Percentiles rank a stretch among this genome's conserved stretches.
phyloP scores from a whole-genome alignment of 2,113 vertebrate species.

The Ailuropoda melanoleuca region DNA sequence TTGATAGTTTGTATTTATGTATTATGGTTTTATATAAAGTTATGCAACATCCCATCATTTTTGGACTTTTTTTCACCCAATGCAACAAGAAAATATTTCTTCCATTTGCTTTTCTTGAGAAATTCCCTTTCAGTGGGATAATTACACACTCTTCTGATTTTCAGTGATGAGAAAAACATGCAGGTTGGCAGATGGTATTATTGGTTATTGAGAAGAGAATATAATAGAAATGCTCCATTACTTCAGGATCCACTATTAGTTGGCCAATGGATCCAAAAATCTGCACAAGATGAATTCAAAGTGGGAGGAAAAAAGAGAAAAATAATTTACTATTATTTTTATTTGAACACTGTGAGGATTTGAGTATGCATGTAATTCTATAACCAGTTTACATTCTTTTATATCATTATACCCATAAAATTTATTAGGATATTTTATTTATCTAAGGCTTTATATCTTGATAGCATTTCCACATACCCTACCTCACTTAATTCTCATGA shows the following conservation, averaged over 20 bases:
- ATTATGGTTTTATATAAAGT: neutral
- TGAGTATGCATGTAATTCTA: neutral
- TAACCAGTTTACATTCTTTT: neutral
- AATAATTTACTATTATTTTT: neutral
- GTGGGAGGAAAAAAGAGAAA: neutral
- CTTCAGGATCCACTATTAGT: neutral
- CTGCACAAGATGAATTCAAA: neutral
- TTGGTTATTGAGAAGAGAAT: neutral
- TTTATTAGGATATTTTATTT: neutral
- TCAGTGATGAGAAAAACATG: neutral
- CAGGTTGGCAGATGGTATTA: conserved; percentile 36
- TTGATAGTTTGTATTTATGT: neutral
- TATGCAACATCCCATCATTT: neutral
- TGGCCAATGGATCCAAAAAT: neutral
- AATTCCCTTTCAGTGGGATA: neutral
- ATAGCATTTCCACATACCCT: neutral
- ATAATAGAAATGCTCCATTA: neutral
- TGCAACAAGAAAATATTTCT: neutral
- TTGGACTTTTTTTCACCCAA: neutral
- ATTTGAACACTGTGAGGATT: neutral
- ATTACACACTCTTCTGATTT: conserved; percentile 6
- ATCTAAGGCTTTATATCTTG: neutral
- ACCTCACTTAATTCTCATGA: neutral
- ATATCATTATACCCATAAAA: neutral
- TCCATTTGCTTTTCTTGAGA: neutral